Base-by-base conservation (phyloP, 2,797 vertebrate genomes). In the Hoplostethus mediterraneus region DNA sequence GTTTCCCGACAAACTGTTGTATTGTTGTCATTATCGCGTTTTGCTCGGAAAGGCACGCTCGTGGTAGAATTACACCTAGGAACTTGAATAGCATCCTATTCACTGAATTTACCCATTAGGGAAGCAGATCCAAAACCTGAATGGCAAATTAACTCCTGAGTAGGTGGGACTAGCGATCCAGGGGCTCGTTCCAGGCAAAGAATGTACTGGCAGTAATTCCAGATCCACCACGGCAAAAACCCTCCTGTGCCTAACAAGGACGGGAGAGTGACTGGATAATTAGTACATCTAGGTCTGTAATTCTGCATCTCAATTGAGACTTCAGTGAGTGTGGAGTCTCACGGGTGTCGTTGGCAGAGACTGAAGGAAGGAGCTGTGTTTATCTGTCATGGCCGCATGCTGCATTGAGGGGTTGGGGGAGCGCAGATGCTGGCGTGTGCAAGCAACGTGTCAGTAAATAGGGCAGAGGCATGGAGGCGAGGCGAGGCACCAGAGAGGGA, bases 201-300 rank as follows among this genome's bases (percentile, higher is more conserved):
- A 6, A 62, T 47, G 44, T 58, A 16, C 66, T 36, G 45, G 33
- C 63, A 80, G 56, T 75, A 84, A 68, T 33, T 79, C 77, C 33
- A 63, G 62, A 63, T 59, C 11, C 44, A 72, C 38, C 49, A 42
- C 56, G 47, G 0, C 59, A 59, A 67, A 75, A 77, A 42, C 73
- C 73, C 77, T 77, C 61, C 59, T 7, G 70, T 79, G 82, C 75
- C 75, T 42, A 77, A 77, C 73, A 63, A 40, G 55, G 73, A 77
- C 8, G 17, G 63, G 38, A 54, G 72, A 84, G 72, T 73, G 61
- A 75, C 76, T 64, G 63, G 56, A 72, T 91, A 85, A 90, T 89
- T 88, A 89, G 84, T 77, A 88, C 79, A 83, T 58, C 79, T 71
- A 86, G 71, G 77, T 63, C 64, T 71, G 6, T 84, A 82, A 84